Evolutionary conservation across 23 tunicate genomes (phyloP).

Genomic region (Ciona savignyi): DNA sequence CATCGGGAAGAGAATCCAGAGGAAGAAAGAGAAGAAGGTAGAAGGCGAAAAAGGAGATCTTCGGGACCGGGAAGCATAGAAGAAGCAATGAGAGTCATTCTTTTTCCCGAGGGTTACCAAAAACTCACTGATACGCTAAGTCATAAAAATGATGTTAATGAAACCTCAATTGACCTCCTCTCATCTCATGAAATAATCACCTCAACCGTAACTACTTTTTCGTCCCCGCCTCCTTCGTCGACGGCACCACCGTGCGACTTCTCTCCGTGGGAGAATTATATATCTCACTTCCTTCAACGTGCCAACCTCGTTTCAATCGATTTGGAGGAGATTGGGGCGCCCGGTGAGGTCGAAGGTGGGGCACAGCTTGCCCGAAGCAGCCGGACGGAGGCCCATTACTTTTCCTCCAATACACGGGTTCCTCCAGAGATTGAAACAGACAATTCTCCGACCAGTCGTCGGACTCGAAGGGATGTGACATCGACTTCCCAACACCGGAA

Average conservation of each 20-base stretch:
- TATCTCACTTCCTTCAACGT: not conserved
- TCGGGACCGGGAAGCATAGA: not conserved
- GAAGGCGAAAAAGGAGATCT: not conserved
- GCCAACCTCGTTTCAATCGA: not conserved
- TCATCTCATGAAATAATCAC: not conserved
- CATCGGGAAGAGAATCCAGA: not conserved
- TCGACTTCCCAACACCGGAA: not conserved
- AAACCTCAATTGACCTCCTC: not conserved
- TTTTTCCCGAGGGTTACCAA: not conserved
- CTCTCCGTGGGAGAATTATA: slow-evolving; percentile 5
- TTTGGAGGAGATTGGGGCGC: not conserved
- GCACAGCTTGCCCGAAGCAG: not conserved
- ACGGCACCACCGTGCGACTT: not conserved
- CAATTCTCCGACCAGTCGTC: not conserved
- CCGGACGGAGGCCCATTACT: not conserved
- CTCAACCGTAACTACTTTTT: not conserved
- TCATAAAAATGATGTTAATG: not conserved
- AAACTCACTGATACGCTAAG: not conserved
- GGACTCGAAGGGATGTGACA: not conserved
- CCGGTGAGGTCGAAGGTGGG: not conserved
- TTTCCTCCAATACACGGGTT: slow-evolving; percentile 10
- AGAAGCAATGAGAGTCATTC: not conserved
- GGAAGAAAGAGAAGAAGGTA: not conserved
- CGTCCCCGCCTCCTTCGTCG: not conserved
- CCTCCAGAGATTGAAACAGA: not conserved